Evolutionary conservation across 2,888 invertebrate species (phyloP).

Genomic region (Eulithis testata): DNA sequence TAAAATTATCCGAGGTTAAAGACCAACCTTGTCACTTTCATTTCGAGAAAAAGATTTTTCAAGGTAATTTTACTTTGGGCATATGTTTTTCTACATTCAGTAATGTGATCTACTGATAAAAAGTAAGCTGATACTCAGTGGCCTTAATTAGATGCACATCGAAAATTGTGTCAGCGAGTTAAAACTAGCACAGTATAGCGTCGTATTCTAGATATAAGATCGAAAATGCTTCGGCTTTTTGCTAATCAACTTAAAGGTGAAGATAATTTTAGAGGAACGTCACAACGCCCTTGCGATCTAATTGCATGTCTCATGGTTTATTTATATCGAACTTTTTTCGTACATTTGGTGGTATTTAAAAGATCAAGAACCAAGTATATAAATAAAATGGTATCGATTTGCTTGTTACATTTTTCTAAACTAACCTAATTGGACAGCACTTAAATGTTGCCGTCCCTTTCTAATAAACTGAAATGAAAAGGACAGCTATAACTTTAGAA

Average conservation of each 20-base stretch:
- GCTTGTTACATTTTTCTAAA: too few species aligned
- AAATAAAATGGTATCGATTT: too few species aligned
- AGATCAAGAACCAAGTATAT: too few species aligned
- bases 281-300: not conserved
- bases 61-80: too few species aligned
- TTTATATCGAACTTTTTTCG: not conserved
- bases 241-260: slow-evolving; percentile 18
- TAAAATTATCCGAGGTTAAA: too few species aligned
- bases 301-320: slow-evolving; percentile 7
- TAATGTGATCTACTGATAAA: not conserved
- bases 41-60: too few species aligned
- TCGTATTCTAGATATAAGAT: slow-evolving; percentile 3
- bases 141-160: slow-evolving; percentile 6
- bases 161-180: slow-evolving; percentile 3
- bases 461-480: too few species aligned
- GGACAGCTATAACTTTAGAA: too few species aligned
- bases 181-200: not conserved
- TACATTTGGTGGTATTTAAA: too few species aligned
- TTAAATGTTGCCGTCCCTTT: too few species aligned
- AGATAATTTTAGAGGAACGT: slow-evolving; percentile 22
- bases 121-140: slow-evolving; percentile 11
- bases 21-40: too few species aligned
- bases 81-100: not conserved
- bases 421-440: too few species aligned
- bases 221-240: not conserved